Conservation (phyloP, 2,113 vertebrate genomes). For the Ctenomys sociabilis region DNA sequence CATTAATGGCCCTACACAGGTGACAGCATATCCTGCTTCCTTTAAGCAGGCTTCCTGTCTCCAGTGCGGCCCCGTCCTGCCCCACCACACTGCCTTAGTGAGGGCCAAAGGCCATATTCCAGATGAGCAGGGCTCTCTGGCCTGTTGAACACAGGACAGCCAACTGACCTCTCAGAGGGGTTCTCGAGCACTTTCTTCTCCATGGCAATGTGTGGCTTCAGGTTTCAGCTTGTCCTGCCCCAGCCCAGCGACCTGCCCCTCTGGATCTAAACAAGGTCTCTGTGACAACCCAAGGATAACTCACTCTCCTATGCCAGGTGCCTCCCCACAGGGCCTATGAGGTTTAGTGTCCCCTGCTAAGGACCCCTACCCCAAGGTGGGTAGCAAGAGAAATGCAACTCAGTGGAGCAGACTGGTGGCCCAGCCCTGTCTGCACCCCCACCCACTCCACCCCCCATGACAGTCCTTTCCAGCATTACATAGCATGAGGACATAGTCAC, state of each 20-base stretch:
- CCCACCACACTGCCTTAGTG: not conserved
- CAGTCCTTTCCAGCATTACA: not conserved
- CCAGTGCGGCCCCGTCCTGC: not conserved
- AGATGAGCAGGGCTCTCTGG: not conserved
- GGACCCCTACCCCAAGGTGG: not conserved
- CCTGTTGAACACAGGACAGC: not conserved
- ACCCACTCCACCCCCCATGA: rapidly evolving
- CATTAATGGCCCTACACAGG: not conserved
- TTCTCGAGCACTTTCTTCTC: not conserved
- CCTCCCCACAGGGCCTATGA: not conserved
- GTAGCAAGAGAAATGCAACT: not conserved
- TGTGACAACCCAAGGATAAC: not conserved
- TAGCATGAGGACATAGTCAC: not conserved
- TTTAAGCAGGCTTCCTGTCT: not conserved
- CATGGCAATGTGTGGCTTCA: not conserved
- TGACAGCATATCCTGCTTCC: not conserved
- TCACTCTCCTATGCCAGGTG: not conserved
- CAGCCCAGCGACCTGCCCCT: not conserved
- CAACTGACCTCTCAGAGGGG: not conserved
- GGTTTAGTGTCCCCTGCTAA: not conserved
- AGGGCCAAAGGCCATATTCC: not conserved
- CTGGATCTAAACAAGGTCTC: not conserved
- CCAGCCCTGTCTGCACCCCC: not conserved
- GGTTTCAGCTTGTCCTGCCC: not conserved
- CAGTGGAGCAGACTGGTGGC: not conserved